Conservation (phyloP, 2,797 vertebrate genomes). For the Synaphobranchus kaupii region DNA sequence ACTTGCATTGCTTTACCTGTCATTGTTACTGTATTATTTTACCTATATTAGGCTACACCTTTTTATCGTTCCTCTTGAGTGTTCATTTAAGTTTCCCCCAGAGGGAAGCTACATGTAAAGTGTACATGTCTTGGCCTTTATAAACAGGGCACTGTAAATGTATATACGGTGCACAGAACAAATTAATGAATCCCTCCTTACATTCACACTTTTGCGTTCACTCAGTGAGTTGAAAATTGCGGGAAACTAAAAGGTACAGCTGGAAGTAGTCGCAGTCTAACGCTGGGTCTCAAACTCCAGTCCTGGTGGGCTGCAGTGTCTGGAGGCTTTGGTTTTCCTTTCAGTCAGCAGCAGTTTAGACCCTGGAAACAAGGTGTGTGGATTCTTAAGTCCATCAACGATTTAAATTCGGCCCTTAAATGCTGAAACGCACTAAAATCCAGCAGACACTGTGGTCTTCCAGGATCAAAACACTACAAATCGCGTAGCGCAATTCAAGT, state of each 20-base stretch:
- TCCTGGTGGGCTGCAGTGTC: no score
- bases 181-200: neutral
- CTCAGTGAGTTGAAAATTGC: neutral
- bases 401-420: no score
- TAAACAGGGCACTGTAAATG: no score
- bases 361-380: no score
- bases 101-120: neutral
- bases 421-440: no score
- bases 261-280: neutral
- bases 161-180: no score
- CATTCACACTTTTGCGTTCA: neutral
- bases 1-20: slow-evolving; percentile 12
- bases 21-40: slow-evolving; percentile 42
- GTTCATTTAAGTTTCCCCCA: slow-evolving; percentile 7
- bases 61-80: slow-evolving; percentile 35
- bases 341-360: no score
- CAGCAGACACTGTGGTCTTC: no score
- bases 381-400: no score
- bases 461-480: neutral
- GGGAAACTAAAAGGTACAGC: neutral
- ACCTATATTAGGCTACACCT: slow-evolving; percentile 69
- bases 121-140: no score
- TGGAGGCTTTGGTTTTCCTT: no score
- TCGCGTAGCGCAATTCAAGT: neutral
- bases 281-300: no score